Evolutionary conservation across 2,797 vertebrate species (phyloP), one percentile per base, ranked within the genome.

Genomic region (Cichlasoma orientale): DNA sequence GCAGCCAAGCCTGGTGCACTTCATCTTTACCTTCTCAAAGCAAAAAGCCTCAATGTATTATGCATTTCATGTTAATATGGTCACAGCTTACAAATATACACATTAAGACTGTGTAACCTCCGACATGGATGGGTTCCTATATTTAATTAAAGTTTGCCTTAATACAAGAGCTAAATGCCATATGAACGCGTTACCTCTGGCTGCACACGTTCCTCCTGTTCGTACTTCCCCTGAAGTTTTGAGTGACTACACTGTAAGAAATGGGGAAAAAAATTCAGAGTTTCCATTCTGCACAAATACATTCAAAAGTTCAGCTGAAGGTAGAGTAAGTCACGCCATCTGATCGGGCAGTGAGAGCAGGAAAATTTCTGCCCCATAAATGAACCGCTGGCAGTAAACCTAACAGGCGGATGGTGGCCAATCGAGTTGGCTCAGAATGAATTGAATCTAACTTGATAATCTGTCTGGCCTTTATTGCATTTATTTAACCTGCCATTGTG

Each of bases 1-100:
- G 81, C 68, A 82, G 71, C 84, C 27, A 54, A 86, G 82, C 56
- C 50, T 8, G 25, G 27, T 85, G 77, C 72, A 44, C 77, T 82
- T 84, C 74, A 80, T 78, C 76, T 81, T 56, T 76, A 78, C 72
- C 81, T 63, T 58, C 74, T 83, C 44, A 27, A 73, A 44, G 47
- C 63, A 7, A 19, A 59, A 25, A 59, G 38, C 52, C 56, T 85
- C 56, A 1, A 23, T 74, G 74, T 81, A 25, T 54, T 66, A 56
- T 55, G 3, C 53, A 2, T 63, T 77, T 83, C 72, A 16, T 75
- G 75, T 75, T 66, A 61, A 59, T 66, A 52, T 82, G 69, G 36
- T 79, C 79, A 77, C 55, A 74, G 55, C 66, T 75, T 25, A 73
- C 25, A 68, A 23, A 61, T 55, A 70, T 29, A 10, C 56, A 70